phyloP scores from a whole-genome alignment of 2,113 vertebrate genomes.

The Gobiocypris rarus region DNA sequence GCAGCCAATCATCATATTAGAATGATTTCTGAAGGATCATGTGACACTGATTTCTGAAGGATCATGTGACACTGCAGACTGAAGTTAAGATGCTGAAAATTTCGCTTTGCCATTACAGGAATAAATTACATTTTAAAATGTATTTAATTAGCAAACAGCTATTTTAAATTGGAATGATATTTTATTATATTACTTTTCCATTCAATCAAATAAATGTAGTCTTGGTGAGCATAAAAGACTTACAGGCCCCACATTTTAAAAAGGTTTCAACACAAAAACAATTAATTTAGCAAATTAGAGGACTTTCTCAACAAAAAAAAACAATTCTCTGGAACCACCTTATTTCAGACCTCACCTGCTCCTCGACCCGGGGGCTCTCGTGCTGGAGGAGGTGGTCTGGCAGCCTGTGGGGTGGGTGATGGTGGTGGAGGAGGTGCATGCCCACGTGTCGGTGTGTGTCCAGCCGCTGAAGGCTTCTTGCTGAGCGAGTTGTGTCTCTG shows the following conservation, averaged over 20 bases:
- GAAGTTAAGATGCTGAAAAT: neutral
- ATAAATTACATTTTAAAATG: neutral
- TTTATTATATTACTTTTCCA: neutral
- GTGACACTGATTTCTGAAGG: neutral
- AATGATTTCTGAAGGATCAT: neutral
- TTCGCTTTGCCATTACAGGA: neutral
- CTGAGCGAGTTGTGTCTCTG: conserved; percentile 92
- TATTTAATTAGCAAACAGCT: neutral
- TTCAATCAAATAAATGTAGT: neutral
- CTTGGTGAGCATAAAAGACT: neutral
- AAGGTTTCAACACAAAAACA: neutral
- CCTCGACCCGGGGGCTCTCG: conserved; percentile 69
- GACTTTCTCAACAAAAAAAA: too few relatives aligned
- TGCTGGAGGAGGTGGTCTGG: conserved; percentile 66
- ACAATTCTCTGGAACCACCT: too few relatives aligned
- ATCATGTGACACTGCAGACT: neutral
- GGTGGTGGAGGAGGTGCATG: conserved; percentile 73
- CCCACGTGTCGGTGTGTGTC: conserved; percentile 80
- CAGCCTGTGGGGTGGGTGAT: conserved; percentile 64
- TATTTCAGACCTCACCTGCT: conserved; percentile 60
- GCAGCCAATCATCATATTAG: neutral
- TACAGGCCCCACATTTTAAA: neutral
- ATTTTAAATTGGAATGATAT: neutral
- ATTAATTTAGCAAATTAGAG: neutral
- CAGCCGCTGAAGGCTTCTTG: conserved; percentile 84